Conservation (phyloP, 2,888 invertebrate genomes). For the Agrenia bidenticulata region DNA sequence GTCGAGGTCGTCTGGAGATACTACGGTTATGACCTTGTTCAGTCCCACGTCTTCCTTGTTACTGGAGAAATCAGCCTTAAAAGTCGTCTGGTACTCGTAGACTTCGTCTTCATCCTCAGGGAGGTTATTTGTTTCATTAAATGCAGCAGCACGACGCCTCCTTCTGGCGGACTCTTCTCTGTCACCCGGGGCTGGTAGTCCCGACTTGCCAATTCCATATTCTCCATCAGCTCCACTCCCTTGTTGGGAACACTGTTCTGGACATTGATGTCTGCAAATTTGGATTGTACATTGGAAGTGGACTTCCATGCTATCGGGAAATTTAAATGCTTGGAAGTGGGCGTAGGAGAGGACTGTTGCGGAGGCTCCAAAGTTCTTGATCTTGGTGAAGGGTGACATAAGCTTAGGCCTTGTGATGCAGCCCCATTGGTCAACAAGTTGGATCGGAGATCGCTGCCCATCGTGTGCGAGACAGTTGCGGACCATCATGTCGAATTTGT, state of each 20-base stretch:
- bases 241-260: constrained; percentile 76
- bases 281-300: constrained; percentile 67
- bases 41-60: constrained; percentile 74
- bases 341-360: constrained; percentile 61
- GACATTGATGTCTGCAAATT: constrained; percentile 81
- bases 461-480: constrained; percentile 93
- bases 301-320: constrained; percentile 78
- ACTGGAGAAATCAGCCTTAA: constrained; percentile 53
- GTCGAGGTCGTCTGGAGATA: constrained; percentile 61
- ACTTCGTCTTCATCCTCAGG: constrained; percentile 44
- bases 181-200: constrained; percentile 55
- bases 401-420: constrained; percentile 89
- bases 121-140: constrained; percentile 31
- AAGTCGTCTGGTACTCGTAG: constrained; percentile 51
- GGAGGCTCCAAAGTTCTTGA: constrained; percentile 90
- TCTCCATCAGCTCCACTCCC: constrained; percentile 28
- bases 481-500: constrained; percentile 93
- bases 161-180: constrained; percentile 66
- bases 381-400: constrained; percentile 91
- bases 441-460: constrained; percentile 88
- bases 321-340: constrained; percentile 74
- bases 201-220: constrained; percentile 48
- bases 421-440: constrained; percentile 87
- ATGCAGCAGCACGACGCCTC: constrained; percentile 47
- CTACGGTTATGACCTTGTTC: constrained; percentile 84